Conservation (phyloP, 2,888 invertebrate species). For the Dyspetes luteomarginatus region DNA sequence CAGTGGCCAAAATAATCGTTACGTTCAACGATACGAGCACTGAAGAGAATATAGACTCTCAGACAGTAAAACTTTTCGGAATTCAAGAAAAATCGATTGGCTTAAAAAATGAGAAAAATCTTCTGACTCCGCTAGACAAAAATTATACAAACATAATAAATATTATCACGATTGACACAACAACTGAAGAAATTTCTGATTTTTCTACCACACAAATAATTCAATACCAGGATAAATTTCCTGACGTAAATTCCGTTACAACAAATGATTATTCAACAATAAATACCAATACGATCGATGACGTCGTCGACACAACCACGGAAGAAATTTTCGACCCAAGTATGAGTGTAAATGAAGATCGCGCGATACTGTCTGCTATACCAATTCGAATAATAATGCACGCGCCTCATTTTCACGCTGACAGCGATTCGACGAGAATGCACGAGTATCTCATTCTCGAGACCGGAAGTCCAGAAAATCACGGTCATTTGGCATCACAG, state of each 20-base stretch:
- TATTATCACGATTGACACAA: no score
- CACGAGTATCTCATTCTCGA: constrained; percentile 77
- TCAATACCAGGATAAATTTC: neutral
- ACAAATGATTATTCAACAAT: neutral
- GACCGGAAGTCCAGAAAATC: constrained; percentile 72
- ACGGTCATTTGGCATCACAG: constrained; percentile 72
- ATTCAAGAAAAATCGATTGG: no score
- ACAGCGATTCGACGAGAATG: constrained; percentile 68
- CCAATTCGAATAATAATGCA: constrained; percentile 79
- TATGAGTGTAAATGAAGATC: neutral
- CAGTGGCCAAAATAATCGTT: neutral
- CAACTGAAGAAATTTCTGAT: neutral
- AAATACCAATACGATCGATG: neutral
- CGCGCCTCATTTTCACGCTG: constrained; percentile 77
- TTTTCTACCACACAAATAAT: neutral
- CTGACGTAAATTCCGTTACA: neutral
- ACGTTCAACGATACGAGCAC: no score
- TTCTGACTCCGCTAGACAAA: no score
- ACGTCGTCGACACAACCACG: neutral
- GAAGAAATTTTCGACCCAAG: neutral
- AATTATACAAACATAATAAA: no score
- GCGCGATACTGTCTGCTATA: constrained; percentile 47
- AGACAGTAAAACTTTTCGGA: no score
- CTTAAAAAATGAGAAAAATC: neutral
- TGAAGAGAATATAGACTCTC: no score